phyloP scores from a whole-genome alignment of 1,140 invertebrate species.

The Nasonia giraulti region DNA sequence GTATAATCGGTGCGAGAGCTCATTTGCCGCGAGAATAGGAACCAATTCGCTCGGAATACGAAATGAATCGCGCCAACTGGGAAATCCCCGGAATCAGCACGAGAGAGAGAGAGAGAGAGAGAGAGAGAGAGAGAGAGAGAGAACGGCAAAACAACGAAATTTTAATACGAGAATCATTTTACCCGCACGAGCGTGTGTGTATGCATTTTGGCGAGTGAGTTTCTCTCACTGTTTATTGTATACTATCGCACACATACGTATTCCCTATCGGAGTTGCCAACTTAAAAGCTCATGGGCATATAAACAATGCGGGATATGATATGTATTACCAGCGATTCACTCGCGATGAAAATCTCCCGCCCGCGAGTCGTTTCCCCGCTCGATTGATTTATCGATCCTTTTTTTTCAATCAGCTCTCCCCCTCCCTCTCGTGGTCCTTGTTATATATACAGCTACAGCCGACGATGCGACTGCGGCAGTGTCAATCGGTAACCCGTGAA shows the following conservation, averaged over 20 bases:
- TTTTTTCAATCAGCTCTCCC: neutral
- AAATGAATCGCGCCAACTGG: neutral
- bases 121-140: neutral
- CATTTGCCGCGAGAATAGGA: neutral
- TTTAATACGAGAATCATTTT: conserved; percentile 10
- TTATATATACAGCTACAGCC: no score
- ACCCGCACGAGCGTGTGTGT: neutral
- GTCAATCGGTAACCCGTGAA: neutral
- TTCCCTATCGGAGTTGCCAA: neutral
- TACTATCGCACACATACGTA: neutral
- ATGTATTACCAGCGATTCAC: conserved; percentile 3
- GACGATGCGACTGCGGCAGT: no score
- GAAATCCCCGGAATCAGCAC: neutral
- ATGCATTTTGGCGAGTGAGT: neutral
- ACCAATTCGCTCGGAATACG: neutral
- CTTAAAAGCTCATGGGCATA: neutral
- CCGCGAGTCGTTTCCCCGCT: neutral
- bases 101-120: neutral
- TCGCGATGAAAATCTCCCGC: conserved; percentile 2
- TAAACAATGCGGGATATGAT: conserved; percentile 2
- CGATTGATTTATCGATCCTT: conserved; percentile 8
- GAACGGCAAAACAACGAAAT: neutral
- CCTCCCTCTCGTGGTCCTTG: no score
- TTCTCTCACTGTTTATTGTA: neutral
- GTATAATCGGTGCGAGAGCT: neutral